phyloP scores from a whole-genome alignment of 2,888 invertebrate genomes.

The Drosophila colorata region DNA sequence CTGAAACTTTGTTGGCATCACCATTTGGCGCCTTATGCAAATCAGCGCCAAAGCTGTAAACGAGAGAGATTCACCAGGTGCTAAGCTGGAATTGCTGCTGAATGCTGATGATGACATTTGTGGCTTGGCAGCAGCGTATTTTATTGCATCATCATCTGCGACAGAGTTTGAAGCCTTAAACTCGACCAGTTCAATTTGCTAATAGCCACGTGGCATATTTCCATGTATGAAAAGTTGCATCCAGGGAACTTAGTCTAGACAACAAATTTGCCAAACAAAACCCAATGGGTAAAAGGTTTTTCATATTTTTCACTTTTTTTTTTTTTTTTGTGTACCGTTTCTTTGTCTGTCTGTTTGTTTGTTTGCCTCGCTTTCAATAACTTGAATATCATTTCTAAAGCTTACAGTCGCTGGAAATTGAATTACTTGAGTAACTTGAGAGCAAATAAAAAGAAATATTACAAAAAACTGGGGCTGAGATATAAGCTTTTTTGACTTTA shows the following conservation, averaged over 20 bases:
- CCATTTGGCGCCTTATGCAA: conserved; percentile 60
- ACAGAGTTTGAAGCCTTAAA: conserved; percentile 32
- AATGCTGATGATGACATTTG: conserved; percentile 55
- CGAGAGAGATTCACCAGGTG: conserved; percentile 40
- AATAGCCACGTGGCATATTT: conserved; percentile 73
- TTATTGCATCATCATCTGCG: conserved; percentile 37
- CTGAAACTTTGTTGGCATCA: conserved; percentile 59
- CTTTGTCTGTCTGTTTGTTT: conserved; percentile 35
- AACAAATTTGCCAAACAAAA: conserved; percentile 64
- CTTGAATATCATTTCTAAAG: conserved; percentile 64
- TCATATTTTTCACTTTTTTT: conserved; percentile 35
- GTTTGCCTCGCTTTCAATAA: conserved; percentile 63
- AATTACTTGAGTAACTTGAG: conserved; percentile 65
- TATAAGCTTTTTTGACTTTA: conserved; percentile 34
- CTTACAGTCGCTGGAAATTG: conserved; percentile 66
- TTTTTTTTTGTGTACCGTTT: conserved; percentile 1
- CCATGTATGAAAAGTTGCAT: conserved; percentile 49
- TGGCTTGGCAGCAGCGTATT: conserved; percentile 15
- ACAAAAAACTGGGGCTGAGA: not conserved
- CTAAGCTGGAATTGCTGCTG: conserved; percentile 36
- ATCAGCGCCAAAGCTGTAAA: conserved; percentile 50
- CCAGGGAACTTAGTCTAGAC: conserved; percentile 60
- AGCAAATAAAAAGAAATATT: conserved; percentile 16
- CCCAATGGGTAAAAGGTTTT: conserved; percentile 60
- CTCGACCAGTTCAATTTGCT: conserved; percentile 68